phyloP scores from a whole-genome alignment of 2,888 invertebrate species.

The Drosophila mercatorum region DNA sequence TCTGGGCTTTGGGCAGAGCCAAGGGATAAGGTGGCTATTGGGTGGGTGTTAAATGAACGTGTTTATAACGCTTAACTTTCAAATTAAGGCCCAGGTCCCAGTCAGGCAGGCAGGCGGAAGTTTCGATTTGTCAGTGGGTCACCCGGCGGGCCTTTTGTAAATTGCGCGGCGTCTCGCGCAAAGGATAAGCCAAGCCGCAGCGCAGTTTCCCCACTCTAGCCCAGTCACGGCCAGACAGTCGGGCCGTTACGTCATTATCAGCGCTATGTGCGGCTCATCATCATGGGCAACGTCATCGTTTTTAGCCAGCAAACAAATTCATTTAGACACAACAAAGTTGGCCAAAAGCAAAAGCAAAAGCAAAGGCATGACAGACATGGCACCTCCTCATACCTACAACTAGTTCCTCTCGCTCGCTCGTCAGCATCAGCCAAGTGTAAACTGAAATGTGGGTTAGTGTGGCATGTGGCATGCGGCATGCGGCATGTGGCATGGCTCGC shows the following conservation, averaged over 20 bases:
- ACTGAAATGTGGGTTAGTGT: constrained; percentile 71
- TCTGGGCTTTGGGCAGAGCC: not conserved
- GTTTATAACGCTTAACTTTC: constrained; percentile 80
- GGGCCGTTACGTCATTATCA: constrained; percentile 64
- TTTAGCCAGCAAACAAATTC: constrained; percentile 48
- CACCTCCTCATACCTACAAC: no score
- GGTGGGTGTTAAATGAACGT: constrained; percentile 68
- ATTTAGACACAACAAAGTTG: constrained; percentile 64
- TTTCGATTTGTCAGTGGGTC: constrained; percentile 74
- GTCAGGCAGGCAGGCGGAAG: constrained; percentile 64
- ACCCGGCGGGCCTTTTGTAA: constrained; percentile 56
- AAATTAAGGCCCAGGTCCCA: constrained; percentile 63
- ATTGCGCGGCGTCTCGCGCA: constrained; percentile 50
- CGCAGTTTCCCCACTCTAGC: not conserved
- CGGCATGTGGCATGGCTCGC: constrained; percentile 35
- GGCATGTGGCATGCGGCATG: constrained; percentile 36
- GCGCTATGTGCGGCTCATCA: constrained; percentile 21
- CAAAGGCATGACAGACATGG: constrained; percentile 40
- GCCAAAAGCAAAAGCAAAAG: constrained; percentile 43
- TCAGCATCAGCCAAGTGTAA: constrained; percentile 50
- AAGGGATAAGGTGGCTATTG: not conserved
- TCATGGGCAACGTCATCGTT: constrained; percentile 57
- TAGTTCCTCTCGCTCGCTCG: constrained; percentile 5
- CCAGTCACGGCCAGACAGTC: constrained; percentile 44
- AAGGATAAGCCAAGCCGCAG: constrained; percentile 53